Evolutionary conservation across 53 echinoderm and acorn worm genomes (phyloP).

Genomic region (Echinometra lucunter): DNA sequence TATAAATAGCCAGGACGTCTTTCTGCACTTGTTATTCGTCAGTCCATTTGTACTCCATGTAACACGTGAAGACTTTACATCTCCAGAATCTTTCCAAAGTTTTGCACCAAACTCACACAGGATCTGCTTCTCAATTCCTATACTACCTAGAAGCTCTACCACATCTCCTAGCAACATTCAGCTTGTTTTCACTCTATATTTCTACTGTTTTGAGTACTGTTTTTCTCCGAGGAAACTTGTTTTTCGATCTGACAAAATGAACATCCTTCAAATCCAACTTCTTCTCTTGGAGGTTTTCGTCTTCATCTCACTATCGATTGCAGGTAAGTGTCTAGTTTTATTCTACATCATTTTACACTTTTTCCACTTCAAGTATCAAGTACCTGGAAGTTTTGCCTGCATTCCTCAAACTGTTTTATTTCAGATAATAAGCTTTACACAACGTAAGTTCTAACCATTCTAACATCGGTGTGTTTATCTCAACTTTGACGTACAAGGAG

Average conservation of each 20-base stretch:
- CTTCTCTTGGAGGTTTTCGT: conserved; percentile 18
- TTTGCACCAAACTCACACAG: not conserved
- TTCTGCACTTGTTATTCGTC: not conserved
- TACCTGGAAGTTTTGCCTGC: not conserved
- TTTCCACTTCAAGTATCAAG: not conserved
- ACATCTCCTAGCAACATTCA: not conserved
- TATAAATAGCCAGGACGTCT: conserved; percentile 32
- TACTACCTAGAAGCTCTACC: too few species aligned
- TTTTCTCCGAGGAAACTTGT: not conserved
- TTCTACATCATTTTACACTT: not conserved
- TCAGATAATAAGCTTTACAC: too few species aligned
- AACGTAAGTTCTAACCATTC: too few species aligned
- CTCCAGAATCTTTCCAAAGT: not conserved
- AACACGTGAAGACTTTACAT: not conserved
- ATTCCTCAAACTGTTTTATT: not conserved
- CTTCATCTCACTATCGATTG: conserved; percentile 33
- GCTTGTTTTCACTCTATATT: not conserved
- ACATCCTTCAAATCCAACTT: conserved; percentile 41
- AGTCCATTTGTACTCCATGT: not conserved
- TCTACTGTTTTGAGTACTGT: not conserved
- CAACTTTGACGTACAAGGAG: too few species aligned
- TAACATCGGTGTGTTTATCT: too few species aligned
- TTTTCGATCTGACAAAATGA: conserved; percentile 40
- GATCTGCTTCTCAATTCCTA: not conserved
- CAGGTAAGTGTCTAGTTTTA: conserved; percentile 27